Percentiles rank a stretch among this genome's conserved stretches.
Conservation (phyloP, 2,797 vertebrate genomes). For the Morus bassanus region DNA sequence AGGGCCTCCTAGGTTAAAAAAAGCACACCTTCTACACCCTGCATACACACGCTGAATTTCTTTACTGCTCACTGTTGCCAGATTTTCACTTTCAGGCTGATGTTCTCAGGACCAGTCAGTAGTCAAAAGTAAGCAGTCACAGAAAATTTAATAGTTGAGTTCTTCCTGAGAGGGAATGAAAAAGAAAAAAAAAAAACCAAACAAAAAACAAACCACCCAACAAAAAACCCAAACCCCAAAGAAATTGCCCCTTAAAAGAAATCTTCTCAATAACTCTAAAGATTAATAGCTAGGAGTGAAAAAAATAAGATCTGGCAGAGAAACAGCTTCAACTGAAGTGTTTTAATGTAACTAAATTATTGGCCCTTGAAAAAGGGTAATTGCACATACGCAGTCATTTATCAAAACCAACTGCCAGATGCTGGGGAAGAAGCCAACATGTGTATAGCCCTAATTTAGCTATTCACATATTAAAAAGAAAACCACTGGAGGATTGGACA, state of each 20-base stretch:
- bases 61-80: neutral
- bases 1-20: neutral
- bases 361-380: neutral
- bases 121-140: neutral
- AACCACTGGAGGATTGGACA: neutral
- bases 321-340: neutral
- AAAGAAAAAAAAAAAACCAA: neutral
- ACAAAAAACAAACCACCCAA: neutral
- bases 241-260: neutral
- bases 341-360: neutral
- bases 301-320: neutral
- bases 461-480: neutral
- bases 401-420: neutral
- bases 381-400: neutral
- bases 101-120: neutral
- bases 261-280: neutral
- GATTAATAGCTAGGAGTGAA: neutral
- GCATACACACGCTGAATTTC: neutral
- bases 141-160: neutral
- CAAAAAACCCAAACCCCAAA: neutral
- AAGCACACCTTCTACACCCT: neutral
- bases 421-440: neutral
- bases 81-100: neutral
- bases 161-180: neutral
- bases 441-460: neutral